Percentiles rank a stretch among this genome's conserved stretches.
Conservation (phyloP, 1,140 invertebrate species). For the Bathynomus jamesi region DNA sequence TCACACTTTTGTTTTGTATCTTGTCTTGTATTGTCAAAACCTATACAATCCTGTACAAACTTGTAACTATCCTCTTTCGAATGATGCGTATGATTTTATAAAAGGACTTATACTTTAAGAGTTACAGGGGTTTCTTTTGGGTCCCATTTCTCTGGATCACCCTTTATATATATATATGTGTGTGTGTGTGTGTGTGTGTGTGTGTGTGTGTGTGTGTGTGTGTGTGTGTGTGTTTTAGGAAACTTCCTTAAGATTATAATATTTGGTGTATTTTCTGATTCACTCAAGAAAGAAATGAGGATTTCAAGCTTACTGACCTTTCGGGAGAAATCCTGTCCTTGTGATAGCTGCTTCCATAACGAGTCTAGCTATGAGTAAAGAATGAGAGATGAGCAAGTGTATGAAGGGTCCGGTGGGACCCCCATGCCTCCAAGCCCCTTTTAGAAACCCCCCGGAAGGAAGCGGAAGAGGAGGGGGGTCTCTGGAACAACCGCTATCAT, state of each 20-base stretch:
- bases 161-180: not conserved
- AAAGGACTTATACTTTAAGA: too few relatives aligned
- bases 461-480: constrained; percentile 47
- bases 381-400: constrained; percentile 67
- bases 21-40: too few relatives aligned
- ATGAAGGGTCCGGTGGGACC: constrained; percentile 70
- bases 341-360: not conserved
- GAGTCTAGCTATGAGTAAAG: constrained; percentile 60
- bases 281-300: not conserved
- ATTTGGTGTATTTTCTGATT: not conserved
- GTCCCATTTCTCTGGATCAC: too few relatives aligned
- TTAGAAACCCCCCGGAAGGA: constrained; percentile 18
- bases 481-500: constrained; percentile 51
- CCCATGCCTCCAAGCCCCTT: constrained; percentile 60
- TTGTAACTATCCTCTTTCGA: too few relatives aligned
- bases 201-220: constrained; percentile 3
- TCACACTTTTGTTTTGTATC: too few relatives aligned
- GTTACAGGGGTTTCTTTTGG: too few relatives aligned
- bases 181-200: not conserved
- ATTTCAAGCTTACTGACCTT: not conserved
- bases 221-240: not conserved
- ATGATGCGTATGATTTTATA: too few relatives aligned
- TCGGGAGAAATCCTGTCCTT: not conserved
- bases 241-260: not conserved
- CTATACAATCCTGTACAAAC: too few relatives aligned